phyloP scores from a whole-genome alignment of 2,888 invertebrate genomes.

The Nephrotoma guestfalica region DNA sequence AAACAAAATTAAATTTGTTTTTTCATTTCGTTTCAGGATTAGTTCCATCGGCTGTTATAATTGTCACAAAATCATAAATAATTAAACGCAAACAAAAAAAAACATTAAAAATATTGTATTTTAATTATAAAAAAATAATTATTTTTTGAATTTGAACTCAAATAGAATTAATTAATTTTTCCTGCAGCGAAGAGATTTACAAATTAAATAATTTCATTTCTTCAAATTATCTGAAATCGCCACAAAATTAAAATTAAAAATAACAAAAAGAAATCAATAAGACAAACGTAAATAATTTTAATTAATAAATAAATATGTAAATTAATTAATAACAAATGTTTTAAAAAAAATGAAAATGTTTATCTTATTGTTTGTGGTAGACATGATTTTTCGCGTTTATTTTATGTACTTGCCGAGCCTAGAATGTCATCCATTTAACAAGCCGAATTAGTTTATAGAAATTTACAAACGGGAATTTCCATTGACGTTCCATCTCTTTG shows the following conservation, averaged over 20 bases:
- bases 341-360: not conserved
- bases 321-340: not conserved
- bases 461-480: slow-evolving; percentile 35
- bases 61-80: not conserved
- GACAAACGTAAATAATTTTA: not conserved
- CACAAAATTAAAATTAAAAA: not conserved
- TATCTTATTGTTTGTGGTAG: not conserved
- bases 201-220: not conserved
- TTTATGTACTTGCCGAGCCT: slow-evolving; percentile 6
- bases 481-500: slow-evolving; percentile 14
- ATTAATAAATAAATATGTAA: not conserved
- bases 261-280: not conserved
- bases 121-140: not conserved
- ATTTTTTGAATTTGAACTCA: not conserved
- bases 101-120: not conserved
- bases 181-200: not conserved
- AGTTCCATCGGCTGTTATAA: slow-evolving; percentile 62
- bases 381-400: not conserved
- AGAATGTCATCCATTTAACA: slow-evolving; percentile 47
- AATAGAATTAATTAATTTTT: not conserved
- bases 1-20: not conserved
- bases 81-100: not conserved
- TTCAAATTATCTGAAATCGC: not conserved
- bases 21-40: slow-evolving; percentile 38
- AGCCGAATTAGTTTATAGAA: slow-evolving; percentile 41